phyloP scores from a whole-genome alignment of 1,140 invertebrate genomes.

The Ostrea denselamellosa region DNA sequence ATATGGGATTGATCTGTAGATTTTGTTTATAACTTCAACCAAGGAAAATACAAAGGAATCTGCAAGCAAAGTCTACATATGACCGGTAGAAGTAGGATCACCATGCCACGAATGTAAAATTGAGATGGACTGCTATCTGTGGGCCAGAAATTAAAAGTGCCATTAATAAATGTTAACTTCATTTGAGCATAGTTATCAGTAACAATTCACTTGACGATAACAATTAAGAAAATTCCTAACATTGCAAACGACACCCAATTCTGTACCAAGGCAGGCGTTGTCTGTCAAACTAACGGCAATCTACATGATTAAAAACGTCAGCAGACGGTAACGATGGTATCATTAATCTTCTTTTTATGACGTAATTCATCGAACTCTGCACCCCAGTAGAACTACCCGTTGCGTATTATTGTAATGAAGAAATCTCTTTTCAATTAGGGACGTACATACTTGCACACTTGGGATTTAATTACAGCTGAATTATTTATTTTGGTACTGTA shows the following conservation, averaged over 20 bases:
- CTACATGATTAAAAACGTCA: not conserved
- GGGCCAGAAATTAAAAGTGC: not conserved
- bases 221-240: slow-evolving; percentile 22
- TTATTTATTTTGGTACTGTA: not conserved
- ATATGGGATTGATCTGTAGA: too few species aligned
- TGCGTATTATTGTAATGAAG: not conserved
- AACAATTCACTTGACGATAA: not conserved
- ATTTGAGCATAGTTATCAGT: not conserved
- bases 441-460: not conserved
- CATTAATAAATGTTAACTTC: not conserved
- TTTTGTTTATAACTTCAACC: too few species aligned
- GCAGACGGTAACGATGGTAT: not conserved
- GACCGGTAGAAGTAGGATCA: not conserved
- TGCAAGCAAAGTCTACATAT: too few species aligned
- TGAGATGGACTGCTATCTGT: not conserved
- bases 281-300: not conserved
- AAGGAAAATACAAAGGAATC: too few species aligned
- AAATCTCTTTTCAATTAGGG: not conserved
- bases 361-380: not conserved
- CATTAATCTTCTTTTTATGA: slow-evolving; percentile 12
- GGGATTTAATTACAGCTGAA: slow-evolving; percentile 11
- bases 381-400: not conserved
- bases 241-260: not conserved
- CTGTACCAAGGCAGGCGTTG: not conserved
- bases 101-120: not conserved